Evolutionary conservation across 2,888 invertebrate genomes (phyloP).

Genomic region (Hirtodrosophila trivittata): DNA sequence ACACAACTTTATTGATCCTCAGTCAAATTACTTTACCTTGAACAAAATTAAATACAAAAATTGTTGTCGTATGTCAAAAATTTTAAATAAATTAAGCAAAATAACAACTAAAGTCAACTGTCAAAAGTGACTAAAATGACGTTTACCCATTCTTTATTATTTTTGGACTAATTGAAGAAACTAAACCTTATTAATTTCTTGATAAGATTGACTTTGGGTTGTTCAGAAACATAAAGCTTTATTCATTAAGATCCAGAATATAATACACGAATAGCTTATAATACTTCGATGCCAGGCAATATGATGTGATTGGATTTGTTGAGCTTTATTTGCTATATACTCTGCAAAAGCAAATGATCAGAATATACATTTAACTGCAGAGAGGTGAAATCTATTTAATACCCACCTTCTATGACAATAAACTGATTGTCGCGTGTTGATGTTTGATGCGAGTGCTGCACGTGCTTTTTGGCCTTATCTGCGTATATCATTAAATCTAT

Average conservation of each 20-base stretch:
- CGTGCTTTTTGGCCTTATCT: slow-evolving; percentile 81
- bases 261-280: slow-evolving; percentile 31
- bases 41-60: slow-evolving; percentile 29
- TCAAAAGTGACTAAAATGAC: slow-evolving; percentile 42
- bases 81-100: slow-evolving; percentile 38
- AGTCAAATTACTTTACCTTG: slow-evolving; percentile 28
- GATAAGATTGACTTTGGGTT: too few relatives aligned
- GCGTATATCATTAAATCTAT: background rate
- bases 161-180: too few relatives aligned
- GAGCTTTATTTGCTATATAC: slow-evolving; percentile 55
- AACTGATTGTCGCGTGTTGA: slow-evolving; percentile 78
- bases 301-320: background rate
- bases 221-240: slow-evolving; percentile 52
- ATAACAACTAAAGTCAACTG: slow-evolving; percentile 39
- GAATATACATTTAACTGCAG: background rate
- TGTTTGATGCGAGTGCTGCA: slow-evolving; percentile 77
- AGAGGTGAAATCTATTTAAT: background rate
- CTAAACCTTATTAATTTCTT: too few relatives aligned
- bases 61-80: slow-evolving; percentile 15
- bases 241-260: slow-evolving; percentile 47
- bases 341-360: slow-evolving; percentile 49
- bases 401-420: slow-evolving; percentile 80
- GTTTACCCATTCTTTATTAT: too few relatives aligned
- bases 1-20: slow-evolving; percentile 14
- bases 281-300: slow-evolving; percentile 17